Conservation (phyloP, 2,797 vertebrate species). For the Pseudopleuronectes americanus region DNA sequence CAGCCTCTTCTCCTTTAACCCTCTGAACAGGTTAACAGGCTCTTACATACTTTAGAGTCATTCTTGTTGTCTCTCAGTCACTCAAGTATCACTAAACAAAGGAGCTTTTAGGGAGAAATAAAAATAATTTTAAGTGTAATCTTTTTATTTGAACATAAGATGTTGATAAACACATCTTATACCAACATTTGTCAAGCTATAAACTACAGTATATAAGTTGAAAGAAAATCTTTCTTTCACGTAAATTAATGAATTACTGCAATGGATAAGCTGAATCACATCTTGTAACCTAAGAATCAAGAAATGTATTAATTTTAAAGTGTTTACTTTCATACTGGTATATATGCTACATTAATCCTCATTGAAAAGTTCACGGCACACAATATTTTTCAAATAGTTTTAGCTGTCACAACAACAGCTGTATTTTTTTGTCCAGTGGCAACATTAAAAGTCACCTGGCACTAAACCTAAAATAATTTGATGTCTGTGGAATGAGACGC, state of each 20-base stretch:
- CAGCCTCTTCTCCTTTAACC: no score
- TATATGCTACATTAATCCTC: conserved; percentile 46
- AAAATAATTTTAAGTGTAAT: neutral
- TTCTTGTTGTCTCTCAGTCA: neutral
- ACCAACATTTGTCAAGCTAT: neutral
- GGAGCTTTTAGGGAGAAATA: neutral
- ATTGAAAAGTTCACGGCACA: conserved; percentile 53
- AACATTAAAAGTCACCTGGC: conserved; percentile 72
- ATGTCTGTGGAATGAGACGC: conserved; percentile 77
- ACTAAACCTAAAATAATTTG: conserved; percentile 80
- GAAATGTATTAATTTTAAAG: conserved; percentile 35
- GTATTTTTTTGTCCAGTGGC: conserved; percentile 38
- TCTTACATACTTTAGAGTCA: no score
- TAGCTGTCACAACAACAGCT: conserved; percentile 54
- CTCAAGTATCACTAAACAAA: no score
- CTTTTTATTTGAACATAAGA: neutral
- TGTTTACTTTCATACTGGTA: conserved; percentile 32
- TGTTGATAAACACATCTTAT: neutral
- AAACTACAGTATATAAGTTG: neutral
- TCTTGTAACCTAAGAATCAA: conserved; percentile 11
- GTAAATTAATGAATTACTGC: no score
- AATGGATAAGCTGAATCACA: neutral
- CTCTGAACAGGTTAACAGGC: no score
- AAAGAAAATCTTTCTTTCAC: no score
- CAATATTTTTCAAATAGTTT: conserved; percentile 61